phyloP scores from a whole-genome alignment of 2,113 vertebrate species.

The Sula dactylatra region DNA sequence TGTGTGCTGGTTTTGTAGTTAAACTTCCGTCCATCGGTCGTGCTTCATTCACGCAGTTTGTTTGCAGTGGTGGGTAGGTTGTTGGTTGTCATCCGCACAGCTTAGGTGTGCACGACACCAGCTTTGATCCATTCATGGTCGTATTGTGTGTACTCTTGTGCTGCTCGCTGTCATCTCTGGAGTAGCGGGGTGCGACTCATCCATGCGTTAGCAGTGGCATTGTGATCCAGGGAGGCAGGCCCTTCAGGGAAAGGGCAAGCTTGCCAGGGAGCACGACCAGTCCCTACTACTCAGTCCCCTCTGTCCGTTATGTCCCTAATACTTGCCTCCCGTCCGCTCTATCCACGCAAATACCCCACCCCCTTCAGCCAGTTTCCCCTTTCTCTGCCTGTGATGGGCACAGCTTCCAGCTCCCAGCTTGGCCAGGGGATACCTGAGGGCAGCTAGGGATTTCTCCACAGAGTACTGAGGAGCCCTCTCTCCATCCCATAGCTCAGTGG shows the following conservation, averaged over 20 bases:
- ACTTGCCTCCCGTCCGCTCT: not conserved
- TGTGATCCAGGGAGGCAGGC: not conserved
- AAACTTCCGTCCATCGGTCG: rapidly evolving
- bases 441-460: not conserved
- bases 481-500: not conserved
- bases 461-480: not conserved
- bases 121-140: not conserved
- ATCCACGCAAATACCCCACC: not conserved
- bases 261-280: not conserved
- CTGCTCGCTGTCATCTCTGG: not conserved
- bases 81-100: rapidly evolving
- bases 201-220: not conserved
- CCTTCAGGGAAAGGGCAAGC: not conserved
- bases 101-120: rapidly evolving
- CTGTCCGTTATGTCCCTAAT: not conserved
- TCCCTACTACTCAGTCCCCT: not conserved
- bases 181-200: not conserved
- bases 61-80: not conserved
- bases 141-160: not conserved
- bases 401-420: not conserved
- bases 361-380: not conserved
- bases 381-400: not conserved
- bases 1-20: not conserved
- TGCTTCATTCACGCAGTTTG: not conserved
- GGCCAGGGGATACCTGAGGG: not conserved